Conservation (phyloP, 1,140 invertebrate genomes). For the Achatina immaculata region DNA sequence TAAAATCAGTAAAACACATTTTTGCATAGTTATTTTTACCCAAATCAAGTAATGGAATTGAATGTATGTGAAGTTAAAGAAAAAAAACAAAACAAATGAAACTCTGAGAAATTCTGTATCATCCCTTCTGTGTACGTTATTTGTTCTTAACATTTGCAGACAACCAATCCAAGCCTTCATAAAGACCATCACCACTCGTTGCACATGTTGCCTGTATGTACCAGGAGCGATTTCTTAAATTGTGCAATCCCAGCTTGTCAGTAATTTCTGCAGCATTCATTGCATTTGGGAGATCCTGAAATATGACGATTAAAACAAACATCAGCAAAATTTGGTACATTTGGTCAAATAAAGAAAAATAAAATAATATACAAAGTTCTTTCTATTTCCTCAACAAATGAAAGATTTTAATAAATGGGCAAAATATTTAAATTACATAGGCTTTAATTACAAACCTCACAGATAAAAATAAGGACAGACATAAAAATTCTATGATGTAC, state of each 20-base stretch:
- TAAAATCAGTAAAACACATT: too few relatives aligned
- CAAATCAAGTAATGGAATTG: too few relatives aligned
- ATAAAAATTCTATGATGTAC: neutral
- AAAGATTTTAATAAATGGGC: neutral
- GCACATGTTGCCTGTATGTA: conserved; percentile 99
- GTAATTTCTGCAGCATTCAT: conserved; percentile 99
- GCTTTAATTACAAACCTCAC: neutral
- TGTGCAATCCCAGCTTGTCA: conserved; percentile 94
- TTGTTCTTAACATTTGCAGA: conserved; percentile 79
- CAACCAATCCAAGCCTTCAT: conserved; percentile 98
- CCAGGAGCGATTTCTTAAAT: conserved; percentile 84
- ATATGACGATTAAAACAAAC: conserved; percentile 1
- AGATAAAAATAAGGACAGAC: neutral
- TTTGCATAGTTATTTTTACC: too few relatives aligned
- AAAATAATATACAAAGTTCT: too few relatives aligned
- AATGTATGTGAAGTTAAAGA: too few relatives aligned
- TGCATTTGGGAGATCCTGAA: conserved; percentile 96
- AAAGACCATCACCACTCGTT: conserved; percentile 95
- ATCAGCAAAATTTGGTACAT: neutral
- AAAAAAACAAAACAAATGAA: too few relatives aligned
- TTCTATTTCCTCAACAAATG: too few relatives aligned
- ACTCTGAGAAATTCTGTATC: too few relatives aligned
- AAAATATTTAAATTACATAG: too few relatives aligned
- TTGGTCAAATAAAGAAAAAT: too few relatives aligned
- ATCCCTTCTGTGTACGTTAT: neutral